phyloP scores from a whole-genome alignment of 2,113 vertebrate genomes.

The Salvelinus namaycush region DNA sequence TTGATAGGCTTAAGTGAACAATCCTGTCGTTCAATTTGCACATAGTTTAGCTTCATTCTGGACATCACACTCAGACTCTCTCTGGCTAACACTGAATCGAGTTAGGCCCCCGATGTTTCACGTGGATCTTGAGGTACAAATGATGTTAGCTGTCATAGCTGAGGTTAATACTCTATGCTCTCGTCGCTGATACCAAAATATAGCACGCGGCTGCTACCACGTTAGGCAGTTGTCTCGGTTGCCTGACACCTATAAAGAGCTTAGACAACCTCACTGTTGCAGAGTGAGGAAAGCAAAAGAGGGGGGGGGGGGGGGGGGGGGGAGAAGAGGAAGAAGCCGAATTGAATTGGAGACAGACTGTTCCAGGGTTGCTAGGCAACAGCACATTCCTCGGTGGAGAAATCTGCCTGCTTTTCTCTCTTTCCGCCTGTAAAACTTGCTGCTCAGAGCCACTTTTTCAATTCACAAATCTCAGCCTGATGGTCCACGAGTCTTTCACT shows the following conservation, averaged over 20 bases:
- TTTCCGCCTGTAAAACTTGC: constrained; percentile 10
- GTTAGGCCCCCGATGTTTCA: no score
- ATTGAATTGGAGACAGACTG: constrained; percentile 51
- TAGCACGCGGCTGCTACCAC: constrained; percentile 10
- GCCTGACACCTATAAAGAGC: constrained; percentile 36
- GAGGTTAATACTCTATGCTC: no score
- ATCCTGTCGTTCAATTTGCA: neutral
- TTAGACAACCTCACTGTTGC: constrained; percentile 33
- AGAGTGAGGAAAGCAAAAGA: neutral
- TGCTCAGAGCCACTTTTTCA: neutral
- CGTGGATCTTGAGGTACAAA: no score
- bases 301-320: neutral
- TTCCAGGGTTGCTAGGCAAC: constrained; percentile 61
- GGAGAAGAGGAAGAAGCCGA: constrained; percentile 30
- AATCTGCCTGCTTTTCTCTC: constrained; percentile 15
- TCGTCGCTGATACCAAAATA: constrained; percentile 13
- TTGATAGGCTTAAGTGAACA: neutral
- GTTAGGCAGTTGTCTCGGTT: constrained; percentile 26
- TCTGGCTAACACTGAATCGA: no score
- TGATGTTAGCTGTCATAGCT: no score
- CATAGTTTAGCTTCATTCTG: neutral
- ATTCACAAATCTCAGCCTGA: constrained; percentile 1
- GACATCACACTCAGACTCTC: no score
- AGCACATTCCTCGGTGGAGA: constrained; percentile 43
- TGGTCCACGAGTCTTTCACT: neutral